Base-by-base conservation (phyloP, 2,888 invertebrate genomes). In the Chymomyza procnemis region DNA sequence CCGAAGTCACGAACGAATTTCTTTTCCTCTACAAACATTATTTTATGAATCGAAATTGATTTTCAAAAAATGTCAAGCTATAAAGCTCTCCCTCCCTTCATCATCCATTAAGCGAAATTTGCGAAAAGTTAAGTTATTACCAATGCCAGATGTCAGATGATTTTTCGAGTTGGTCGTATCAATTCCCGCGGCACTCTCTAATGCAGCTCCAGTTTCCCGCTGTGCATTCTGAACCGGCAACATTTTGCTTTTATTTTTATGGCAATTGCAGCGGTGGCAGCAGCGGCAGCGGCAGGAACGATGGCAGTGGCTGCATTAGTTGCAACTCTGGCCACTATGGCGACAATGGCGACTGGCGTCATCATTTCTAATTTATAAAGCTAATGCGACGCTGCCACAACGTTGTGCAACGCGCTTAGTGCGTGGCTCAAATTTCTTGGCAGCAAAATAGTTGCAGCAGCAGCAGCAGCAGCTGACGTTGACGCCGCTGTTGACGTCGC, bases 321-420 rank as follows among this genome's bases (percentile, higher is more conserved):
- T 26, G 26, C 12, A 41, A 41, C 34, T 41, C 9, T 41, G 34
- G 34, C 12, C 34, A 41, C 34, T 41, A 41, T 41, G 12, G 34
- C 34, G 34, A 41, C 34, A 41, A 41, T 61, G 70, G 48, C 64
- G 66, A 82, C 64, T 66, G 72, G 68, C 67, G 64, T 78, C 85
- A 83, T 84, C 86, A 86, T 86, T 86, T 78, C 82, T 86, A 84
- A 86, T 84, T 84, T 86, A 84, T 86, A 80, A 86, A 86, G 64
- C 76, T 81, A 81, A 85, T 78, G 84, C 84, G 74, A 73, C 74
- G 84, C 76, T 76, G 73, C 74, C 70, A 79, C 79, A 78, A 26
- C 26, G 26, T 26, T 26, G 26, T 26, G 74, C 69, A 58, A 30
- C 41, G 41, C 50, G 54, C 62, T 26, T 14, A 4, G 61, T 61